Evolutionary conservation across 2,888 invertebrate genomes (phyloP).

Genomic region (Hermaeophaga mercurialis): DNA sequence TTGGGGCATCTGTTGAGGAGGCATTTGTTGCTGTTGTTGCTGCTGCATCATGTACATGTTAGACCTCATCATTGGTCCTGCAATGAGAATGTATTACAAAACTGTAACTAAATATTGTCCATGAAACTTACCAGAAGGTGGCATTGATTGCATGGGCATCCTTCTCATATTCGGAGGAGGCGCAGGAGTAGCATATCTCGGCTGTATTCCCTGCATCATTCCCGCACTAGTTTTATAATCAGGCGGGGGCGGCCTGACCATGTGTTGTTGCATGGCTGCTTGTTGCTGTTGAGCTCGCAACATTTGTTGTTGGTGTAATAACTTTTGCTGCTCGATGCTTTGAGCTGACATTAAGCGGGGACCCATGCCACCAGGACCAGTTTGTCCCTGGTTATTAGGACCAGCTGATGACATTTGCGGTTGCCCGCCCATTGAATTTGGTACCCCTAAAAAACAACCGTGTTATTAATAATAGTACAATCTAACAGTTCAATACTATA

Average conservation of each 20-base stretch:
- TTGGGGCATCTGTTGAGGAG: slow-evolving; percentile 37
- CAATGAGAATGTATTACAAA: slow-evolving; percentile 1
- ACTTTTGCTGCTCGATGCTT: slow-evolving; percentile 54
- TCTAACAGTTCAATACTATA: no score
- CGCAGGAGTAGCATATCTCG: slow-evolving; percentile 57
- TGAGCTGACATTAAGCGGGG: slow-evolving; percentile 45
- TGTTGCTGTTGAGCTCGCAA: slow-evolving; percentile 62
- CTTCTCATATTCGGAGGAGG: slow-evolving; percentile 64
- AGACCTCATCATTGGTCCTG: slow-evolving; percentile 72
- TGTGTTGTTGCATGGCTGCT: slow-evolving; percentile 55
- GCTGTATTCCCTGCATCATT: slow-evolving; percentile 55
- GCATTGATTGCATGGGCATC: slow-evolving; percentile 74
- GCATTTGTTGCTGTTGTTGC: slow-evolving; percentile 60
- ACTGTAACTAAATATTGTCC: background rate
- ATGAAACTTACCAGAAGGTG: slow-evolving; percentile 65
- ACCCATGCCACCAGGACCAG: slow-evolving; percentile 31
- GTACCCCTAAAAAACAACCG: slow-evolving; percentile 39
- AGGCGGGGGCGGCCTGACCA: slow-evolving; percentile 77
- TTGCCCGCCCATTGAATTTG: slow-evolving; percentile 39
- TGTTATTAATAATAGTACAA: no score
- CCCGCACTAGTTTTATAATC: slow-evolving; percentile 78
- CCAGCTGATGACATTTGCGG: slow-evolving; percentile 37
- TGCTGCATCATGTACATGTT: slow-evolving; percentile 66
- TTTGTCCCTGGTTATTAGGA: slow-evolving; percentile 22
- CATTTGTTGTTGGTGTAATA: slow-evolving; percentile 61